Evolutionary conservation across 2,888 invertebrate genomes (phyloP).

Genomic region (Labia minor): DNA sequence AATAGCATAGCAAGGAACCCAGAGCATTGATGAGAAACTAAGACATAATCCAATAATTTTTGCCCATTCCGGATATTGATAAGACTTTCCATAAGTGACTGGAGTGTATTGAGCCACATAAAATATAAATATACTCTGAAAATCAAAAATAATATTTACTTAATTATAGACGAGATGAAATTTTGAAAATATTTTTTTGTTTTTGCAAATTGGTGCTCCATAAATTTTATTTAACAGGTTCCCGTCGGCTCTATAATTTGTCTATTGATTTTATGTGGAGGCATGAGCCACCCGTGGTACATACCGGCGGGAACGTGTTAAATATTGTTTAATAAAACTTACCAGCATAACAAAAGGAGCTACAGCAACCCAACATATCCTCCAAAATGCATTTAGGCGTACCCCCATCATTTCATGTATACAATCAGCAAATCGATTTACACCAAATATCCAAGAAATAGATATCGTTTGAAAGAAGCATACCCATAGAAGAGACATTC

Average conservation of each 20-base stretch:
- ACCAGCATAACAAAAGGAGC: constrained; percentile 50
- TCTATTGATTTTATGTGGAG: no score
- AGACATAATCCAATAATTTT: constrained; percentile 48
- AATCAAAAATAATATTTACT: constrained; percentile 26
- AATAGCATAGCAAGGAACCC: constrained; percentile 51
- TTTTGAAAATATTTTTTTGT: no score
- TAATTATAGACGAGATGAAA: no score
- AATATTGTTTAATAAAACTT: constrained; percentile 33
- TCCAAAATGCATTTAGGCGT: constrained; percentile 43
- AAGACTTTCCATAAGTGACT: constrained; percentile 44
- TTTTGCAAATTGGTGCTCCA: no score
- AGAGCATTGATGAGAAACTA: constrained; percentile 53
- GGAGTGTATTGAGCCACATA: constrained; percentile 49
- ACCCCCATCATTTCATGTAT: constrained; percentile 53
- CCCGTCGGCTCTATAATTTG: no score
- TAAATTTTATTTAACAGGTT: no score
- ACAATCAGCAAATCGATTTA: constrained; percentile 46
- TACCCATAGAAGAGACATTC: constrained; percentile 48
- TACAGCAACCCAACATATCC: constrained; percentile 48
- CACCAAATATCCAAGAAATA: constrained; percentile 49
- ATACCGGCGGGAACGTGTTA: no score
- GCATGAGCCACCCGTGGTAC: no score
- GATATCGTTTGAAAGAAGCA: constrained; percentile 51
- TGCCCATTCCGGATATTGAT: constrained; percentile 51
- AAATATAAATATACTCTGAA: constrained; percentile 50